A percentile compares a stretch with the other conserved stretches of the same genome.
phyloP scores from a whole-genome alignment of 2,797 vertebrate species.

The Muscicapa comitata region DNA sequence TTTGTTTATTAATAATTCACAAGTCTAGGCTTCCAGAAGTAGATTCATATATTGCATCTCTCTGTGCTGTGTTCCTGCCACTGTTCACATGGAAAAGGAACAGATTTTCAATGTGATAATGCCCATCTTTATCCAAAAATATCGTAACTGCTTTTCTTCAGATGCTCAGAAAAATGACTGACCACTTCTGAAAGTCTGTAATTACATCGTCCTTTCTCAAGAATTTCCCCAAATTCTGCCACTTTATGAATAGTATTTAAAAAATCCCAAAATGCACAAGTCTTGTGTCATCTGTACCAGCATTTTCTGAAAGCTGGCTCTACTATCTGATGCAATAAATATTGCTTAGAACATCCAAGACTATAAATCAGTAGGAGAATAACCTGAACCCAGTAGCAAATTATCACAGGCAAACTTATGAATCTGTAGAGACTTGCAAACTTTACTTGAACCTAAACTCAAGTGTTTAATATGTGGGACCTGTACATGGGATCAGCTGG shows the following conservation, averaged over 20 bases:
- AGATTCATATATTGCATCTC: background rate
- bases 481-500: background rate
- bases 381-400: slow-evolving; percentile 15
- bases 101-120: background rate
- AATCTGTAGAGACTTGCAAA: background rate
- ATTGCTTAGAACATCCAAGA: background rate
- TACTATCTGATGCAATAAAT: slow-evolving; percentile 22
- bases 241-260: background rate
- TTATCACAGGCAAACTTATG: slow-evolving; percentile 14
- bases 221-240: background rate
- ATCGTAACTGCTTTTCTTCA: background rate
- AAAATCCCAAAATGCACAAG: background rate
- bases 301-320: background rate
- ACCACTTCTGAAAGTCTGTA: background rate
- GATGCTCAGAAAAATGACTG: background rate
- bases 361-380: slow-evolving; percentile 8
- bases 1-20: background rate
- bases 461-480: background rate
- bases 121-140: background rate
- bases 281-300: background rate
- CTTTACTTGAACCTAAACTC: slow-evolving; percentile 9
- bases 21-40: background rate
- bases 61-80: background rate
- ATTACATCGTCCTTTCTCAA: background rate
- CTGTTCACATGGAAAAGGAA: background rate